These are phyloP conservation scores for Planococcus citri DNA, from an alignment of 1,140 invertebrate genomes.

Conservation along the genomic window DNA sequence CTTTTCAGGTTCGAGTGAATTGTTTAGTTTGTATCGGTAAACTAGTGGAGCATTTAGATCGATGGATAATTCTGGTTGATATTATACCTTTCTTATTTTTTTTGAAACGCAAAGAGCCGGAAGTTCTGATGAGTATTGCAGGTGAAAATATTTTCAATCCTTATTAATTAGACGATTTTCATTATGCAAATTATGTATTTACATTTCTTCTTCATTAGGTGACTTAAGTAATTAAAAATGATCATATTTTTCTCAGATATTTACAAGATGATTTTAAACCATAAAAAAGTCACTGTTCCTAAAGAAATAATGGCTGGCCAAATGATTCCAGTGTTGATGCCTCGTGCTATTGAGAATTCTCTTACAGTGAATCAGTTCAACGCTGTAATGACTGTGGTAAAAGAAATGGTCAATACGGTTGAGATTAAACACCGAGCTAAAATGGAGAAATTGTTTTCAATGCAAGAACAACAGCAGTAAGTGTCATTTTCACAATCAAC, in stretches of 20 bases:
- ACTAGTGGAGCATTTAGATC: conserved; percentile 83
- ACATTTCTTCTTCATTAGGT: too few species aligned
- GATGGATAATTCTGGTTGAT: conserved; percentile 92
- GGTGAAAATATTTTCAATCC: conserved; percentile 43
- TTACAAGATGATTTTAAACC: conserved; percentile 78
- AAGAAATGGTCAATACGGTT: conserved; percentile 77
- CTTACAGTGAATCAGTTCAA: conserved; percentile 84
- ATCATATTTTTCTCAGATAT: conserved; percentile 75
- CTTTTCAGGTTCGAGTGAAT: conserved; percentile 68
- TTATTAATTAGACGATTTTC: too few species aligned
- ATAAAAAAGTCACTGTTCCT: conserved; percentile 83
- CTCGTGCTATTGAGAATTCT: conserved; percentile 83
- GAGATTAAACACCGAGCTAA: conserved; percentile 81
- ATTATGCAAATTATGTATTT: too few species aligned
- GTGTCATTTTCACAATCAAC: too few species aligned
- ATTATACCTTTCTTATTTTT: conserved; percentile 83
- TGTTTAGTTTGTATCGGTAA: conserved; percentile 88
- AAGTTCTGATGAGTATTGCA: conserved; percentile 91
- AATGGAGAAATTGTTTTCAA: conserved; percentile 78
- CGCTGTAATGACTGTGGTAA: conserved; percentile 69
- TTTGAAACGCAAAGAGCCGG: conserved; percentile 81
- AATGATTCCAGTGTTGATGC: conserved; percentile 89
- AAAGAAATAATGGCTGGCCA: conserved; percentile 89
- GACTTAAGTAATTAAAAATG: too few species aligned
- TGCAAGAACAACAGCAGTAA: conserved; percentile 70